Percentiles rank a stretch among this genome's conserved stretches.
Conservation (phyloP, 2,888 invertebrate genomes). For the Perizoma affinitatum region DNA sequence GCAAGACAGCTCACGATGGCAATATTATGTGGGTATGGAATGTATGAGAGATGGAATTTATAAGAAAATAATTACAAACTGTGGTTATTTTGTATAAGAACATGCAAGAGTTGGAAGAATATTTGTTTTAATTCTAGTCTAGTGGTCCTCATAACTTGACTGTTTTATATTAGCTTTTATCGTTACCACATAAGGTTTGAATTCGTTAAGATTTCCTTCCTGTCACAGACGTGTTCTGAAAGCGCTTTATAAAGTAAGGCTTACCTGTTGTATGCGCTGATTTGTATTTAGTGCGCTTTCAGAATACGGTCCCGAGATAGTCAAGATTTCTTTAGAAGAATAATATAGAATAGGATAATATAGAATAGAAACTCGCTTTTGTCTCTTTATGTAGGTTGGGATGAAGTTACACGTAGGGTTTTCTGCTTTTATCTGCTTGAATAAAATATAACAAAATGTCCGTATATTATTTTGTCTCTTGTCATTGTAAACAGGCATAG, state of each 20-base stretch:
- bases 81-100: conserved; percentile 39
- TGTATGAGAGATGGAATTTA: conserved; percentile 10
- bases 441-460: conserved; percentile 63
- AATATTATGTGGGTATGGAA: conserved; percentile 12
- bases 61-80: conserved; percentile 13
- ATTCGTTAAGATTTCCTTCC: conserved; percentile 4
- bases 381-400: conserved; percentile 50
- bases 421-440: conserved; percentile 51
- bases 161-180: conserved; percentile 37
- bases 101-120: conserved; percentile 46
- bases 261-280: too few relatives aligned
- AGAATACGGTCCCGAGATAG: conserved; percentile 17
- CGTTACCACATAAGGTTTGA: conserved; percentile 5
- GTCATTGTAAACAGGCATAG: not conserved
- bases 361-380: conserved; percentile 62
- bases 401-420: conserved; percentile 39
- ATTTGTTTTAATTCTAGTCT: conserved; percentile 59
- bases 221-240: too few relatives aligned
- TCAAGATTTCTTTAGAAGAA: conserved; percentile 25
- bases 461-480: conserved; percentile 62
- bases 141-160: conserved; percentile 48
- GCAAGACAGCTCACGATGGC: conserved; percentile 2
- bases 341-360: conserved; percentile 31
- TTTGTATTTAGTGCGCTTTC: too few relatives aligned
- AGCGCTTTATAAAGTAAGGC: too few relatives aligned